Conservation (phyloP, 1,140 invertebrate species). For the Conopomorpha cramerella region DNA sequence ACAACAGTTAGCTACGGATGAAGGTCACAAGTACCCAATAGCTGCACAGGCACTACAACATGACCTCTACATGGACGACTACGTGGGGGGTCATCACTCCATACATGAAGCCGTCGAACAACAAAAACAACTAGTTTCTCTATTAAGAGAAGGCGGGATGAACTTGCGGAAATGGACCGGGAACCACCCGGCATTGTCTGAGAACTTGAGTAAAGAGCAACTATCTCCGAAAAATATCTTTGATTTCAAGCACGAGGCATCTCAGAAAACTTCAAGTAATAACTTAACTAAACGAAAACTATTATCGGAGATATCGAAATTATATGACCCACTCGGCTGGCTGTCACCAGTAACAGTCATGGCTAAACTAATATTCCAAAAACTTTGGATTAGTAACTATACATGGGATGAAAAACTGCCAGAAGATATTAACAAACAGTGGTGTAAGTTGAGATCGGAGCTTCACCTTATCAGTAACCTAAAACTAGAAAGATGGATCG, state of each 20-base stretch:
- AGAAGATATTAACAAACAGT: constrained; percentile 8
- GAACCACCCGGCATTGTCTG: constrained; percentile 11
- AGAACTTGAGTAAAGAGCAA: constrained; percentile 7
- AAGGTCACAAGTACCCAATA: constrained; percentile 13
- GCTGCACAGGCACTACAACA: constrained; percentile 15
- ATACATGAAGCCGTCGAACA: constrained; percentile 12
- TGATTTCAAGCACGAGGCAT: constrained; percentile 12
- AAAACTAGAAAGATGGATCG: constrained; percentile 14
- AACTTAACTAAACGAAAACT: constrained; percentile 14
- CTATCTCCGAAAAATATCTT: constrained; percentile 6
- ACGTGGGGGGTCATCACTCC: constrained; percentile 14
- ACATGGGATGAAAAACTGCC: constrained; percentile 33
- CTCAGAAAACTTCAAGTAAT: constrained; percentile 13
- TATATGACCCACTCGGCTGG: constrained; percentile 33
- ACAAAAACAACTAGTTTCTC: constrained; percentile 11
- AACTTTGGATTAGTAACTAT: constrained; percentile 20
- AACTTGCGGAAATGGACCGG: constrained; percentile 19
- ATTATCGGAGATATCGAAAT: constrained; percentile 20
- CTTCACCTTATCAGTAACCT: constrained; percentile 13
- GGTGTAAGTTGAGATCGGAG: constrained; percentile 11
- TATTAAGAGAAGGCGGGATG: constrained; percentile 16
- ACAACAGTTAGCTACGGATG: constrained; percentile 15
- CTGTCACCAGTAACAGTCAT: constrained; percentile 26
- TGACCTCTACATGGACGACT: constrained; percentile 32
- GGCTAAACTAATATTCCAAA: constrained; percentile 40